Evolutionary conservation across 2,888 invertebrate genomes (phyloP).

Genomic region (Cheilosia urbana): DNA sequence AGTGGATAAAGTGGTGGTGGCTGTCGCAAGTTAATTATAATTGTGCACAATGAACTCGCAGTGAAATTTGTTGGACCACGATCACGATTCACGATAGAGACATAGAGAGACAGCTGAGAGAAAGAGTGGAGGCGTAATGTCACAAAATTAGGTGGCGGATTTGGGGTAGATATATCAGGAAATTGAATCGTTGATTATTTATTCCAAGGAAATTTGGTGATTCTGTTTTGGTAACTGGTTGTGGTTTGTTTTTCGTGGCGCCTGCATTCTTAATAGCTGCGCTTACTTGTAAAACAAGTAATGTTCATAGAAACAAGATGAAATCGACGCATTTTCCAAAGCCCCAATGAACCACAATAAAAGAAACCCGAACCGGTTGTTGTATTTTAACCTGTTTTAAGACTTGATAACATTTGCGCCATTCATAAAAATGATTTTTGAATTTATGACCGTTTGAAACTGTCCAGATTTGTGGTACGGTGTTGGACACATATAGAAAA

Average conservation of each 20-base stretch:
- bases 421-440: neutral
- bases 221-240: neutral
- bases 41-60: slow-evolving; percentile 52
- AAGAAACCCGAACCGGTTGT: neutral
- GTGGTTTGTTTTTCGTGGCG: neutral
- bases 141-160: neutral
- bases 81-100: neutral
- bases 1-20: slow-evolving; percentile 43
- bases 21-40: slow-evolving; percentile 40
- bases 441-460: neutral
- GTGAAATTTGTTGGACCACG: slow-evolving; percentile 5
- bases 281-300: neutral
- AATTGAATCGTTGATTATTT: neutral
- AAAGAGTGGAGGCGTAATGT: neutral
- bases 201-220: no score
- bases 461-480: no score
- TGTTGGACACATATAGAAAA: no score
- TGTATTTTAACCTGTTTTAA: neutral
- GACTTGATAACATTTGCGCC: neutral
- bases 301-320: neutral
- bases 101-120: neutral
- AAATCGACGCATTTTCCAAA: neutral
- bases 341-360: neutral
- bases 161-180: neutral
- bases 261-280: neutral